A percentile compares a stretch with the other conserved stretches of the same genome.
These are phyloP conservation scores for Alloplasta piceator DNA, from an alignment of 2,888 invertebrate species.

Conservation along the genomic window DNA sequence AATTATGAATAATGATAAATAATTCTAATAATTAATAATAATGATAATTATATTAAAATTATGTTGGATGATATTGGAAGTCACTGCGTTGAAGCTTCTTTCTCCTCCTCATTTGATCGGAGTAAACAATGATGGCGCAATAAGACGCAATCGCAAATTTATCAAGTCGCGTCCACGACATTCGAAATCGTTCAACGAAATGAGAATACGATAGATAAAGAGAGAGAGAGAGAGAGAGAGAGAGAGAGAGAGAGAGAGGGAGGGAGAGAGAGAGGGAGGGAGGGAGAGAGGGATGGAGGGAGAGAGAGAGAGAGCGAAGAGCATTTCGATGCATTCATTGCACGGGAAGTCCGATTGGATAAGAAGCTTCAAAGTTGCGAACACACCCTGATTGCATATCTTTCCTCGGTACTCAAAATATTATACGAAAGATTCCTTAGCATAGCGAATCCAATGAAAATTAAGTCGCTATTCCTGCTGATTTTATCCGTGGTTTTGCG, in stretches of 20 bases:
- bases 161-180: constrained; percentile 54
- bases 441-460: too few relatives aligned
- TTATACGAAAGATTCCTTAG: too few relatives aligned
- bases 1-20: not conserved
- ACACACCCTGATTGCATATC: constrained; percentile 56
- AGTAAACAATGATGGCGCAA: constrained; percentile 73
- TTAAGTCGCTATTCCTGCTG: too few relatives aligned
- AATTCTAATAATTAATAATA: not conserved
- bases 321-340: constrained; percentile 35
- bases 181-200: constrained; percentile 1
- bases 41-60: too few relatives aligned
- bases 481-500: too few relatives aligned
- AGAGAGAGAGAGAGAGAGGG: constrained; percentile 1
- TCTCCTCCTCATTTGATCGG: constrained; percentile 3
- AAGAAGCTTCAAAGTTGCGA: constrained; percentile 57
- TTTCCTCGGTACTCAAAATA: not conserved
- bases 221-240: not conserved
- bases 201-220: not conserved
- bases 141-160: constrained; percentile 68
- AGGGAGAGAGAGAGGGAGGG: constrained; percentile 3
- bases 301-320: not conserved
- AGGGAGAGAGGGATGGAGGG: not conserved
- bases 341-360: constrained; percentile 60
- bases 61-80: too few relatives aligned
- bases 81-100: too few relatives aligned